These are phyloP conservation scores for Ornithorhynchus anatinus DNA, from an alignment of 2,113 vertebrate species.

Conservation along the genomic window DNA sequence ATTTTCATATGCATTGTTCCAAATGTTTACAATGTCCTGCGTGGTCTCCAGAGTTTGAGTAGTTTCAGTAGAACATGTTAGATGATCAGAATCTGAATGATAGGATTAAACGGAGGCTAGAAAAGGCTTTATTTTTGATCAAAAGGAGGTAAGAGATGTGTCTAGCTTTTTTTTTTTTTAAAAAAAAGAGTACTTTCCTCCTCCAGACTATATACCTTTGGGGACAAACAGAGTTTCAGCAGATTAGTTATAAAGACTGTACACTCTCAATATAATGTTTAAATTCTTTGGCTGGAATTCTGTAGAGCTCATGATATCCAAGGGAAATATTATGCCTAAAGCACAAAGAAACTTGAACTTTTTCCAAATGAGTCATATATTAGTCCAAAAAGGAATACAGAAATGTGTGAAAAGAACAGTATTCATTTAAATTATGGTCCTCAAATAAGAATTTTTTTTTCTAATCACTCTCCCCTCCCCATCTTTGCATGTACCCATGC, in stretches of 20 bases:
- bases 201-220: neutral
- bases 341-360: rapidly evolving
- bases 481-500: no score
- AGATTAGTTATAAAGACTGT: neutral
- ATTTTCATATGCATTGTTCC: neutral
- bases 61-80: neutral
- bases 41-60: neutral
- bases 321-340: neutral
- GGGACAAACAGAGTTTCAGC: neutral
- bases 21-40: neutral
- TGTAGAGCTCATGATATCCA: neutral
- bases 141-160: neutral
- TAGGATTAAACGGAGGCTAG: neutral
- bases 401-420: neutral
- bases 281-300: no score
- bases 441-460: no score
- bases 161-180: neutral
- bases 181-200: neutral
- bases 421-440: no score
- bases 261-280: neutral
- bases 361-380: neutral
- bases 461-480: no score
- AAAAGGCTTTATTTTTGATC: neutral
- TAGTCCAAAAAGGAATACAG: neutral
- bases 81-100: neutral